Conservation (phyloP, 2,888 invertebrate genomes). For the Scrobipalpa atriplicella region DNA sequence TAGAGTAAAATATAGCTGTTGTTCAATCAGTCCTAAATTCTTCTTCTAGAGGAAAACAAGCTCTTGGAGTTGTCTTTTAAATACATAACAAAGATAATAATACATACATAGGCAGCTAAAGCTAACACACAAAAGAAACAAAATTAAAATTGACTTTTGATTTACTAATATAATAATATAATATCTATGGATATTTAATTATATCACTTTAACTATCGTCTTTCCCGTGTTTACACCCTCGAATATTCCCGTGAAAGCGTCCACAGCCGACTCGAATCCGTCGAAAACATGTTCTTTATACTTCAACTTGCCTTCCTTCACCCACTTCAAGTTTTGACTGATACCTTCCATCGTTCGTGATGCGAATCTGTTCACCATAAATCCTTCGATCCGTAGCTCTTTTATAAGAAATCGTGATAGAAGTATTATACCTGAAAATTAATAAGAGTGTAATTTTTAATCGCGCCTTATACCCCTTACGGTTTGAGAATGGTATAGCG, state of each 20-base stretch:
- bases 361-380: slow-evolving; percentile 76
- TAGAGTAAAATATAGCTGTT: no score
- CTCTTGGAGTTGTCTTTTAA: no score
- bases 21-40: no score
- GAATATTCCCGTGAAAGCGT: slow-evolving; percentile 85
- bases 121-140: no score
- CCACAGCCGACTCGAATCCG: slow-evolving; percentile 85
- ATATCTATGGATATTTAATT: background rate
- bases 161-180: no score
- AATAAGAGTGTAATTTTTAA: no score
- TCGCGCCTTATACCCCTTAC: no score
- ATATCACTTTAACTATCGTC: slow-evolving; percentile 83
- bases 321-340: slow-evolving; percentile 83
- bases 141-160: no score
- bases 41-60: no score
- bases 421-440: slow-evolving; percentile 62
- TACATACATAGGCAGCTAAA: no score
- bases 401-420: slow-evolving; percentile 81
- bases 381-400: slow-evolving; percentile 85
- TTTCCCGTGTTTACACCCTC: slow-evolving; percentile 86
- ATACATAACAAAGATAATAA: no score
- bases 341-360: slow-evolving; percentile 83
- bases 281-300: slow-evolving; percentile 85
- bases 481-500: no score
- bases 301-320: slow-evolving; percentile 85